A percentile compares a stretch with the other conserved stretches of the same genome.
phyloP scores from a whole-genome alignment of 2,888 invertebrate genomes.

The Parapristionchus giblindavisi region DNA sequence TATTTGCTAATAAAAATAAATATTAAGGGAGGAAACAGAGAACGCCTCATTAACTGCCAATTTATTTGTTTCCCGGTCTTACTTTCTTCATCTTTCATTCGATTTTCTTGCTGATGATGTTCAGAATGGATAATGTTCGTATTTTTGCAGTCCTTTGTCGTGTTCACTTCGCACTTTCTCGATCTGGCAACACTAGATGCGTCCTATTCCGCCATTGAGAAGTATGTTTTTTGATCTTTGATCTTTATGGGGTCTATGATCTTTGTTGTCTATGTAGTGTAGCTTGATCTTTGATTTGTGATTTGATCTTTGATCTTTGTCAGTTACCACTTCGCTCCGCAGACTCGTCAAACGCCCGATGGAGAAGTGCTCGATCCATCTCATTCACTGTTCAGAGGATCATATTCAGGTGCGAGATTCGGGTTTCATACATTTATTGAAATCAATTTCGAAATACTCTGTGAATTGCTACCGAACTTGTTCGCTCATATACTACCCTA shows the following conservation, averaged over 20 bases:
- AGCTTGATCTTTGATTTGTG: neutral
- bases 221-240: constrained; percentile 65
- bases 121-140: no score
- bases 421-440: no score
- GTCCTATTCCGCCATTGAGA: constrained; percentile 71
- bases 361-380: constrained; percentile 35
- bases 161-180: constrained; percentile 73
- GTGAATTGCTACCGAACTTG: no score
- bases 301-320: constrained; percentile 6
- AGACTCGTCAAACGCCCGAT: constrained; percentile 28
- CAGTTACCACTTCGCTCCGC: constrained; percentile 49
- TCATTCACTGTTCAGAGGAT: constrained; percentile 27
- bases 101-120: no score
- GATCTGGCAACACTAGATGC: constrained; percentile 70
- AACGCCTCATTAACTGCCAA: no score
- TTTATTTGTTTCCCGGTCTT: no score
- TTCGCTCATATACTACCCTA: no score
- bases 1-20: no score
- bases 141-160: constrained; percentile 71
- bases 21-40: no score
- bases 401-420: constrained; percentile 13
- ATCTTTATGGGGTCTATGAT: neutral
- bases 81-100: no score
- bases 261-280: neutral
- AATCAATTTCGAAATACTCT: no score